phyloP scores from a whole-genome alignment of 2,888 invertebrate species.

The Phaonia tiefii region DNA sequence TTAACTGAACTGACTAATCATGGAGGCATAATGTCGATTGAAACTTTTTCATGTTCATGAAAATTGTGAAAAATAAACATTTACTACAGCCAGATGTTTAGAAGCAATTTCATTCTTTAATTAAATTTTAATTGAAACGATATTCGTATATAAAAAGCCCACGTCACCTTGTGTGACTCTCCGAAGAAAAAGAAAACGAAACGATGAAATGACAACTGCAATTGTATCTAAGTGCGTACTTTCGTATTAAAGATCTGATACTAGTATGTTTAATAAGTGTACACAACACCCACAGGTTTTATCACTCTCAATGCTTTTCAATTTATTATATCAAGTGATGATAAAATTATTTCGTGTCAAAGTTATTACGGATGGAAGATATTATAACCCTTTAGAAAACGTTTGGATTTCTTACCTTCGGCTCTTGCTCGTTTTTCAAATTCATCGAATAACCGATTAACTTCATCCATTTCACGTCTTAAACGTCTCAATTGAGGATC shows the following conservation, averaged over 20 bases:
- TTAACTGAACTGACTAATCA: constrained; percentile 47
- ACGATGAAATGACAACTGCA: background rate
- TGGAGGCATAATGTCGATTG: constrained; percentile 16
- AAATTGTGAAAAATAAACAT: background rate
- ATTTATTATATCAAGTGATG: background rate
- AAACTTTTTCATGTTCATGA: constrained; percentile 18
- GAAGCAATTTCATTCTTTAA: constrained; percentile 46
- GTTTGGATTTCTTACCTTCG: constrained; percentile 84
- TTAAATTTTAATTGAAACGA: constrained; percentile 57
- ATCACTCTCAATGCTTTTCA: background rate
- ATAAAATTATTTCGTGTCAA: too few relatives aligned
- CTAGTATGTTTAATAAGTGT: background rate
- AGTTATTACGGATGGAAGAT: too few relatives aligned
- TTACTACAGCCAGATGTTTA: constrained; percentile 44
- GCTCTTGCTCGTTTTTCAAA: constrained; percentile 93
- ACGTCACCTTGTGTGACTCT: constrained; percentile 35
- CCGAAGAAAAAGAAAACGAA: background rate
- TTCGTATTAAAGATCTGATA: background rate
- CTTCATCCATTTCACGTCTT: constrained; percentile 95
- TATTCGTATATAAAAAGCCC: constrained; percentile 47
- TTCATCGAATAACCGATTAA: constrained; percentile 95
- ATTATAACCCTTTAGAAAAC: too few relatives aligned
- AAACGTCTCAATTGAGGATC: constrained; percentile 95
- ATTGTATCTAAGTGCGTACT: constrained; percentile 30
- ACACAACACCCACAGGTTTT: constrained; percentile 39